These are phyloP conservation scores for Pseudonaja textilis DNA, from an alignment of 2,113 vertebrate species.

Conservation along the genomic window DNA sequence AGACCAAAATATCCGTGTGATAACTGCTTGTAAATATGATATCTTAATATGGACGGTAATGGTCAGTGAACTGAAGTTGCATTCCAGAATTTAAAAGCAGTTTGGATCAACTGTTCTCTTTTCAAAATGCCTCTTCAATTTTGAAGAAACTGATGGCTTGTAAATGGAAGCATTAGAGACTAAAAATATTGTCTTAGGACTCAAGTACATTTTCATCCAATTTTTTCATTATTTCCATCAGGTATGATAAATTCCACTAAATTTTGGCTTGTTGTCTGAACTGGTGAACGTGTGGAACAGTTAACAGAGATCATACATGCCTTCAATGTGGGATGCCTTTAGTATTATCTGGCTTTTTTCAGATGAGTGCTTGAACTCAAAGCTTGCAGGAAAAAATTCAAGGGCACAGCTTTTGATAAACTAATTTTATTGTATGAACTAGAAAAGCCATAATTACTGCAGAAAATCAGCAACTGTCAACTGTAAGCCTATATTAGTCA, in stretches of 20 bases:
- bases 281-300: not conserved
- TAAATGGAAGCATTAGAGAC: conserved; percentile 45
- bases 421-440: not conserved
- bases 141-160: conserved; percentile 38
- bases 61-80: not conserved
- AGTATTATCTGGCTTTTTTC: not conserved
- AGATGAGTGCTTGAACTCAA: not conserved
- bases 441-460: not conserved
- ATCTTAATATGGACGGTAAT: not conserved
- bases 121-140: conserved; percentile 34
- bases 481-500: not conserved
- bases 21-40: not conserved
- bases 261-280: not conserved
- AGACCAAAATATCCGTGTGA: not conserved
- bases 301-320: not conserved
- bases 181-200: conserved; percentile 39
- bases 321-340: not conserved
- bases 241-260: conserved; percentile 30
- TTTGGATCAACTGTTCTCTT: conserved; percentile 16
- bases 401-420: not conserved
- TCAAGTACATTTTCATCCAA: conserved; percentile 39
- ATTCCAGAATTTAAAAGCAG: conserved; percentile 3
- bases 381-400: not conserved
- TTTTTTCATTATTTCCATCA: conserved; percentile 32
- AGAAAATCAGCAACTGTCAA: not conserved